Conservation (phyloP, 2,888 invertebrate genomes). For the Caenorhabditis drosophilae region DNA sequence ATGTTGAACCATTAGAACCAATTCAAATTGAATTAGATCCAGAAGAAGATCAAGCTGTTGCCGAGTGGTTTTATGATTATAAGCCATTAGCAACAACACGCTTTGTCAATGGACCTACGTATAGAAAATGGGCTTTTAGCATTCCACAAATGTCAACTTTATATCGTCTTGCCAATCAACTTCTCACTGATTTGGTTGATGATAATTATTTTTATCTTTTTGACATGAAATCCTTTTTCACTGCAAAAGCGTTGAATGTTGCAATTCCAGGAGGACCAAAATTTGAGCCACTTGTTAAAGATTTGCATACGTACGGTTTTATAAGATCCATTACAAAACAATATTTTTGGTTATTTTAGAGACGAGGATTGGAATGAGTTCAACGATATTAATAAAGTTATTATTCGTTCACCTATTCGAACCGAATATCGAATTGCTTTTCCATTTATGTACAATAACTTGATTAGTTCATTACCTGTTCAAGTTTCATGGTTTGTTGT, state of each 20-base stretch:
- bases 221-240: constrained; percentile 98
- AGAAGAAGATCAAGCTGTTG: constrained; percentile 80
- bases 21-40: constrained; percentile 91
- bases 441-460: constrained; percentile 95
- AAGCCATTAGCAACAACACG: constrained; percentile 90
- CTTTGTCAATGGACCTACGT: constrained; percentile 93
- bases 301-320: constrained; percentile 83
- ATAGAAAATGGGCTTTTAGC: constrained; percentile 92
- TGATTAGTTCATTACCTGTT: constrained; percentile 82
- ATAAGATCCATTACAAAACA: background rate
- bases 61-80: constrained; percentile 98
- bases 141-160: constrained; percentile 96
- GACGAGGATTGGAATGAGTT: constrained; percentile 99
- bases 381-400: constrained; percentile 99
- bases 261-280: constrained; percentile 99
- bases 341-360: constrained; percentile 71
- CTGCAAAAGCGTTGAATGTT: constrained; percentile 98
- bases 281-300: constrained; percentile 98
- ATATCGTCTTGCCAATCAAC: constrained; percentile 94
- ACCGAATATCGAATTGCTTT: constrained; percentile 99
- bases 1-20: constrained; percentile 97
- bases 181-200: constrained; percentile 90
- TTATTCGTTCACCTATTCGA: constrained; percentile 95
- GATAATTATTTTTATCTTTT: constrained; percentile 98
- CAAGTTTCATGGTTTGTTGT: constrained; percentile 90